Percentiles rank a stretch among this genome's conserved stretches.
phyloP scores from a whole-genome alignment of 2,113 vertebrate species.

The Apteryx mantelli region DNA sequence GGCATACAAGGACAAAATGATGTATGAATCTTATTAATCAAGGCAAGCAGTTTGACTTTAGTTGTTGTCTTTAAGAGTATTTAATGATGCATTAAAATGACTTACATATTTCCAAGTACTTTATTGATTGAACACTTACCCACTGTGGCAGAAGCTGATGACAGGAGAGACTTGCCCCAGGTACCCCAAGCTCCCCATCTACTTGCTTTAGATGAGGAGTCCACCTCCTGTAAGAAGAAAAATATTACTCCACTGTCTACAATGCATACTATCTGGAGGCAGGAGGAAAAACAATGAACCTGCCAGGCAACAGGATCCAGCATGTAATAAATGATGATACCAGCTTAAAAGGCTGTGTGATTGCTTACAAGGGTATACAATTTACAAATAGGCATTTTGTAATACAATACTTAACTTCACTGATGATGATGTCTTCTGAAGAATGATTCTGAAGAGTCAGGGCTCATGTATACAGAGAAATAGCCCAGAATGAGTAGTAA shows the following conservation, averaged over 20 bases:
- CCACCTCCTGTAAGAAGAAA: slow-evolving; percentile 56
- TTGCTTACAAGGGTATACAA: not conserved
- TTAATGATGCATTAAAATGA: not conserved
- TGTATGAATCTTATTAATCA: not conserved
- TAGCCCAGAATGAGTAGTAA: not conserved
- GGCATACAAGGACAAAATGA: not conserved
- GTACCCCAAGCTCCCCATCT: slow-evolving; percentile 88
- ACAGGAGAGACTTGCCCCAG: slow-evolving; percentile 94
- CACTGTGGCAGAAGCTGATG: slow-evolving; percentile 90
- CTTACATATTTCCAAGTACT: not conserved
- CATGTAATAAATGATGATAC: not conserved
- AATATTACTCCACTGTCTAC: not conserved
- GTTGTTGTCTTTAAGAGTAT: not conserved
- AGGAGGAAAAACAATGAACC: not conserved
- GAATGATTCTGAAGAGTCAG: not conserved
- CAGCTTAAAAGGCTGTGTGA: not conserved
- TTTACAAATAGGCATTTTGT: not conserved
- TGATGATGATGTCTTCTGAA: not conserved
- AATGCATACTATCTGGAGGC: not conserved
- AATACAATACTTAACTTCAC: not conserved
- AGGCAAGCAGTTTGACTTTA: not conserved
- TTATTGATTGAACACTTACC: slow-evolving; percentile 77
- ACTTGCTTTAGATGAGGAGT: slow-evolving; percentile 57
- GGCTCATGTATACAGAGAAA: not conserved
- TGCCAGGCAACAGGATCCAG: not conserved